Base-by-base conservation (phyloP, 2,113 vertebrate species). In the Bagarius yarrelli region DNA sequence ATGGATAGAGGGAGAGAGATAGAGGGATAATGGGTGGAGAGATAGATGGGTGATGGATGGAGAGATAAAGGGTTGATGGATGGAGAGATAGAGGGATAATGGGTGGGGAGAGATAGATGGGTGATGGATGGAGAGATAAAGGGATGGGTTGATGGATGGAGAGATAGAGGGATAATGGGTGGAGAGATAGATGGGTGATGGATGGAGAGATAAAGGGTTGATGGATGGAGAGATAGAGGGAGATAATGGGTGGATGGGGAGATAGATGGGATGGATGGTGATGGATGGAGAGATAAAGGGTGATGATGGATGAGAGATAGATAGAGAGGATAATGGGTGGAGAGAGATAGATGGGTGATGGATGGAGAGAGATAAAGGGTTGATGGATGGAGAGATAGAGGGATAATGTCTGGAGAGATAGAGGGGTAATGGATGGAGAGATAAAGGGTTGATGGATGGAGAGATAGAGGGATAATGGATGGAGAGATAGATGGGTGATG, bases 271-370 rank as follows among this genome's bases (percentile, higher is more conserved):
- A 18, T 32, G n/a, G 19, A 15, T 16, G 34, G 30, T 16, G 52
- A 11, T 25, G 55, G 25, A 12, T 27, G n/a, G 27, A 34, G n/a
- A n/a, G n/a, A 4, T n/a, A n/a, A n/a, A n/a, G n/a, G n/a, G 18
- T 0, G 0, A n/a, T n/a, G n/a, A n/a, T n/a, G n/a, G n/a, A 61
- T 90, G 93, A 97, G 89, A 97, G 92, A 0, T 96, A 96, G 92
- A 97, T 94, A 88, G 96, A 94, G 19, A 96, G 95, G 86, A 96
- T n/a, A 12, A 40, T 3, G 8, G 36, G 8, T 0, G 93, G 86
- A 53, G 91, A 93, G 36, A 40, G 36, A 40, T 40, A 40, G 36
- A 40, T 4, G 8, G 36, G 8, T 40, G 57, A 60, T 23, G 57
- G 19, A 23, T 60, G 8, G 3, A 40, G 3, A 40, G 8, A 40